These are phyloP conservation scores for Saturnia pavonia DNA, from an alignment of 2,888 invertebrate species.

Conservation along the genomic window DNA sequence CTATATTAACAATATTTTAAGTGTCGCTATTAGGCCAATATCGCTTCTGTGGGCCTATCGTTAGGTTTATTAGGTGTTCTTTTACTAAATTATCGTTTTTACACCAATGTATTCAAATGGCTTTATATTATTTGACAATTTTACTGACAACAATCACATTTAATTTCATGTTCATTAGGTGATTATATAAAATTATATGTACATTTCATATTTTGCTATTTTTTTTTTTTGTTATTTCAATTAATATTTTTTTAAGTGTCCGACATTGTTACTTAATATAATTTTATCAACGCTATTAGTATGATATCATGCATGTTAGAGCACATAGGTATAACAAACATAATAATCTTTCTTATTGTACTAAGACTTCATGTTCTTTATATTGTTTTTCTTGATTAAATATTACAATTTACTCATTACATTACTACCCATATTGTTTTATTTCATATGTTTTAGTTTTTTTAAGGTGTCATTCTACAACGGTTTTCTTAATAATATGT, in stretches of 20 bases:
- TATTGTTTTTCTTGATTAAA: neutral
- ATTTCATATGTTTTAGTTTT: neutral
- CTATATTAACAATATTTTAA: constrained; percentile 70
- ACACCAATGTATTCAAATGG: constrained; percentile 12
- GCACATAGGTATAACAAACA: neutral
- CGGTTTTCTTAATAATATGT: no score
- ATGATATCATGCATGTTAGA: neutral
- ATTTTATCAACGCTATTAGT: neutral
- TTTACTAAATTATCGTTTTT: constrained; percentile 43
- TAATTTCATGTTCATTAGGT: neutral
- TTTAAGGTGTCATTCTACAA: neutral
- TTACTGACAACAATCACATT: neutral
- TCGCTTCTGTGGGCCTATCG: constrained; percentile 74
- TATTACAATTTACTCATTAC: neutral
- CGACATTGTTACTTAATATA: neutral
- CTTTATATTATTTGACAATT: constrained; percentile 1
- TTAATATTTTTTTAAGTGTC: neutral
- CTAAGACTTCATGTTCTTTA: neutral
- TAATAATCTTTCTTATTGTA: neutral
- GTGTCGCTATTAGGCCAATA: constrained; percentile 60
- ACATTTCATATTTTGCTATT: neutral
- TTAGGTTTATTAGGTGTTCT: constrained; percentile 45
- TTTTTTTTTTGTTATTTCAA: neutral
- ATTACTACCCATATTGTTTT: neutral
- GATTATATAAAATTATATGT: neutral